Base-by-base conservation (phyloP, 2,113 vertebrate species). In the Thinocorus orbignyianus region DNA sequence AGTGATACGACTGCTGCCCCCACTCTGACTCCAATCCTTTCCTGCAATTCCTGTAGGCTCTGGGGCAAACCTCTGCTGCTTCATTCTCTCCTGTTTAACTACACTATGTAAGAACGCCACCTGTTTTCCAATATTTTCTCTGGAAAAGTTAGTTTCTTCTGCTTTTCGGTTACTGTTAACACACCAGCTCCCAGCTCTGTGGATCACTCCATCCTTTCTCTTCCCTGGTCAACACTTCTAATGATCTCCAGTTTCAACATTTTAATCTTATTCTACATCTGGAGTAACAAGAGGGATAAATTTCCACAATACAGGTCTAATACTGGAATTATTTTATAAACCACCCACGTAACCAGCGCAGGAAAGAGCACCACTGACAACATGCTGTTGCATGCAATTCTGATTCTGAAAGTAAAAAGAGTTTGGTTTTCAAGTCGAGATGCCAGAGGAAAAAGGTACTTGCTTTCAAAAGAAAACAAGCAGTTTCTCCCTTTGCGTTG, bases 1-100 rank as follows among this genome's bases (percentile, higher is more conserved):
- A 60, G 13, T 4, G 20, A 25, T 12, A 39, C 0, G 57, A 44
- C 13, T 51, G 74, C 81, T 0, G 1, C 19, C 24, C 9, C 2
- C 2, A 24, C 17, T 16, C 23, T 1, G 0, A 51, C 19, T 78
- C 17, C 17, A 81, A 48, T 3, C 24, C 16, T 5, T n/a, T 65
- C 37, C 0, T 52, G 28, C 35, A 93, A 87, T 42, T 93, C 24
- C 39, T 52, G 2, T 9, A 35, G 2, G 5, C 22, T 62, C 28
- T 41, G 15, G 14, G 7, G 30, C 17, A 90, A 91, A 71, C 65
- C 31, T 81, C 48, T 6, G 8, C 64, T 48, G 72, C 30, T 86
- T 69, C 48, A 57, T 31, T 61, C 49, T 31, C 18, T 54, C 33
- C 26, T 70, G 8, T 44, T 91, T 69, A 91, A 83, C 44, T 19